phyloP scores from a whole-genome alignment of 2,797 vertebrate species.

The Pelodytes ibericus region DNA sequence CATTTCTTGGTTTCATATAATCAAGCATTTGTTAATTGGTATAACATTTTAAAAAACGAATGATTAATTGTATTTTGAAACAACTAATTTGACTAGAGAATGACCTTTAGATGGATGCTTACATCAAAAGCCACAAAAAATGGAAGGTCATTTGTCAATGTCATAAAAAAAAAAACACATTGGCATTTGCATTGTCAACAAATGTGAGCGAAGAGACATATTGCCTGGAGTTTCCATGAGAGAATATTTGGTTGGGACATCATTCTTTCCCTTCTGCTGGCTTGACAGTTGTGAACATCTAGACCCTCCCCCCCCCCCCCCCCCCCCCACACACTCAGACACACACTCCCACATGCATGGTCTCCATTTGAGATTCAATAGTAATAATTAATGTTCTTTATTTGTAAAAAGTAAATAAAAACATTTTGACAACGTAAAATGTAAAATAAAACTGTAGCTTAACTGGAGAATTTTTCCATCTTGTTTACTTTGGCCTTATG shows the following conservation, averaged over 20 bases:
- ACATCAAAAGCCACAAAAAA: constrained; percentile 10
- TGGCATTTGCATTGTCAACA: constrained; percentile 9
- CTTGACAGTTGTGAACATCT: not conserved
- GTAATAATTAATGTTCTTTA: too few relatives aligned
- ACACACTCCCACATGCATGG: too few relatives aligned
- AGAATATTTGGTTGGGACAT: not conserved
- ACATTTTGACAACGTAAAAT: too few relatives aligned
- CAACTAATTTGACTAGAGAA: not conserved
- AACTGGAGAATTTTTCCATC: too few relatives aligned
- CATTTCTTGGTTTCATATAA: too few relatives aligned
- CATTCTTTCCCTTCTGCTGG: not conserved
- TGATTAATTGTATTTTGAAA: constrained; percentile 4
- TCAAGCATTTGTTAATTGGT: not conserved
- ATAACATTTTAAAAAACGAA: not conserved
- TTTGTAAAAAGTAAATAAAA: too few relatives aligned
- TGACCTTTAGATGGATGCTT: constrained; percentile 20
- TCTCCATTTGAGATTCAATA: too few relatives aligned
- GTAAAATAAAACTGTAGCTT: too few relatives aligned
- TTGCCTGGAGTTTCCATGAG: not conserved
- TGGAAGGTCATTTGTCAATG: constrained; percentile 12
- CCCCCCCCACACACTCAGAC: too few relatives aligned
- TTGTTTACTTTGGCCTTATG: too few relatives aligned
- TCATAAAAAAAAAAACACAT: constrained; percentile 4
- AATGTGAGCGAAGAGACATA: not conserved
- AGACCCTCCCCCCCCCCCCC: too few relatives aligned